Base-by-base conservation (phyloP, 2,888 invertebrate species). In the Catonia carolina region DNA sequence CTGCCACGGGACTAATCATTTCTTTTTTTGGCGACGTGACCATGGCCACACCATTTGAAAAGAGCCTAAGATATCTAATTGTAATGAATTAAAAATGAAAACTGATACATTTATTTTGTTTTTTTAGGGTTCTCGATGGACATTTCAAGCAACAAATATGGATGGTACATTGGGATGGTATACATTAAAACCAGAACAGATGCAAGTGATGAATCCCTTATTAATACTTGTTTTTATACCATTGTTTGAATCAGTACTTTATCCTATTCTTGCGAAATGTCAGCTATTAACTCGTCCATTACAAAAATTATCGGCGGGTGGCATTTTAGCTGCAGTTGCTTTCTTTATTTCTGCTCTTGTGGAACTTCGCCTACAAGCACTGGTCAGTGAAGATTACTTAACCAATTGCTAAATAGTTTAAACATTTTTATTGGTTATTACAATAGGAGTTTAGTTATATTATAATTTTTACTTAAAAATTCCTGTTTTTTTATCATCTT, bases 141-240 rank as follows among this genome's bases (percentile, higher is more conserved):
- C 63, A 23, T 60, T 61, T 73, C 93, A 94, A 77, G 94, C 94
- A 0, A 84, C 85, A 10, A 78, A 85, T 63, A 94, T 95, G 94
- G 77, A 86, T 65, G 91, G 92, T 22, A 77, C 82, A 60, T 77
- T 92, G 56, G 86, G 87, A 0, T 86, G 81, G 73, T 97, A 56
- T 1, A 78, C 81, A 0, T 74, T 92, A 18, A 85, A 92, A 65
- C 93, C 97, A 0, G 97, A 98, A 74, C 97, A 97, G 73, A 85
- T 98, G 84, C 93, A 94, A 78, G 88, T 94, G 58, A 72, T 93
- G 2, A 95, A 95, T 74, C 95, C 95, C 0, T 69, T 92, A 3
- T 75, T 94, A 33, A 91, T 95, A 66, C 74, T 95, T 18, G 53
- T 83, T 2, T 85, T 94, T 64, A 94, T 95, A 67, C 95, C 95